Conservation (phyloP, 2,797 vertebrate species). For the Tokudaia muenninki region DNA sequence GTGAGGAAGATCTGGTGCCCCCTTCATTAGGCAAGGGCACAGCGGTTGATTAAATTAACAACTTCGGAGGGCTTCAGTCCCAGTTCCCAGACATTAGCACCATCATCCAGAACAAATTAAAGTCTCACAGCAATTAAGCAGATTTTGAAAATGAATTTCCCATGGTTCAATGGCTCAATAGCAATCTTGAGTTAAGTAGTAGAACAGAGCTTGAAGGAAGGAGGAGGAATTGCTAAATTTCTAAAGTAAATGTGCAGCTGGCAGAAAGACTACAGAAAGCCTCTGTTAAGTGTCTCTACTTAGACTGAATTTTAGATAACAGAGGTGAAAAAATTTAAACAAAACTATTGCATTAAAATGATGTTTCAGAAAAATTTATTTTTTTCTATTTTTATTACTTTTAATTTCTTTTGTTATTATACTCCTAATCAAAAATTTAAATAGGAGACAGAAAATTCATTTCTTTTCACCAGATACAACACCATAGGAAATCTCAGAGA, state of each 20-base stretch:
- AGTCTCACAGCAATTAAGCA: conserved; percentile 85
- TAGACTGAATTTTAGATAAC: neutral
- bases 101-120: conserved; percentile 85
- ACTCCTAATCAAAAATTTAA: conserved; percentile 60
- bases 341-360: conserved; percentile 32
- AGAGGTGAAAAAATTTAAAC: conserved; percentile 3
- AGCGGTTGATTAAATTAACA: conserved; percentile 83
- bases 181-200: conserved; percentile 71
- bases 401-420: conserved; percentile 20
- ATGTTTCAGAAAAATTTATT: neutral
- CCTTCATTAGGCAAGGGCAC: conserved; percentile 80
- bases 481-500: neutral
- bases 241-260: conserved; percentile 59
- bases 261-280: conserved; percentile 40
- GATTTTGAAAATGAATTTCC: conserved; percentile 85
- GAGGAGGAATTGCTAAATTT: conserved; percentile 59
- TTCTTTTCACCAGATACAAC: neutral
- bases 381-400: conserved; percentile 2
- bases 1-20: conserved; percentile 66
- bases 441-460: neutral
- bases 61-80: conserved; percentile 81
- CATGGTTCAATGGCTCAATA: conserved; percentile 80
- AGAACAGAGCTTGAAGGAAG: conserved; percentile 55
- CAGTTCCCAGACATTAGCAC: conserved; percentile 84
- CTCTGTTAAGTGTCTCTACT: conserved; percentile 36